Base-by-base conservation (phyloP, 2,797 vertebrate species). In the Enteromius anoplus region DNA sequence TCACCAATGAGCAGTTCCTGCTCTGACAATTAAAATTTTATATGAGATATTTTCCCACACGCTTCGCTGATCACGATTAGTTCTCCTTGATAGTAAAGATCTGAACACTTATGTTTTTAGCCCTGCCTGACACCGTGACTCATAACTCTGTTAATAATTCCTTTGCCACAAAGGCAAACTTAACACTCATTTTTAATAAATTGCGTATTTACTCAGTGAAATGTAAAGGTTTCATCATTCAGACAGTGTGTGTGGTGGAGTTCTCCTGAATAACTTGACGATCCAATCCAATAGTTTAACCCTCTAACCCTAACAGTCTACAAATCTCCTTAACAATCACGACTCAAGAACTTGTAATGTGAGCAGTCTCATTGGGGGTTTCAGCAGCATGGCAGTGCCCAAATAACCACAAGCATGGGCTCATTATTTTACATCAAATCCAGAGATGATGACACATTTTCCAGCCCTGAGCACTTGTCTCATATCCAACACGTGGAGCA, bases 371-470 rank as follows among this genome's bases (percentile, higher is more conserved):
- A 40, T 53, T 64, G 66, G 58, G 80, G 62, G 40, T 80, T 64
- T 51, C 34, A 29, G n/a, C 58, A 65, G 40, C n/a, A 53, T 17
- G 51, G 21, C 15, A 0, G 32, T 51, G 21, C 69, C 49, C 7
- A 32, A 45, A 79, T 83, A 84, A 85, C 58, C 70, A 53, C 55
- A 45, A 29, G 23, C 69, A 65, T 55, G 14, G 83, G 55, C 77
- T 87, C 86, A 82, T 85, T 73, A 85, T 87, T 90, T 87, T 86
- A 83, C 85, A 85, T 88, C 34, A n/a, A 81, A 72, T n/a, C 62
- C 65, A 77, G 75, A 81, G 81, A 86, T 64, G 88, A 89, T 89
- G 86, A 87, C 87, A 86, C 80, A 90, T 71, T 91, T 92, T 91
- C 89, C 89, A 91, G 69, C 40, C 62, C 64, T 68, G 21, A 29